Evolutionary conservation across 2,113 vertebrate genomes (phyloP), one percentile per base, ranked within the genome.

Genomic region (Sceloporus undulatus): DNA sequence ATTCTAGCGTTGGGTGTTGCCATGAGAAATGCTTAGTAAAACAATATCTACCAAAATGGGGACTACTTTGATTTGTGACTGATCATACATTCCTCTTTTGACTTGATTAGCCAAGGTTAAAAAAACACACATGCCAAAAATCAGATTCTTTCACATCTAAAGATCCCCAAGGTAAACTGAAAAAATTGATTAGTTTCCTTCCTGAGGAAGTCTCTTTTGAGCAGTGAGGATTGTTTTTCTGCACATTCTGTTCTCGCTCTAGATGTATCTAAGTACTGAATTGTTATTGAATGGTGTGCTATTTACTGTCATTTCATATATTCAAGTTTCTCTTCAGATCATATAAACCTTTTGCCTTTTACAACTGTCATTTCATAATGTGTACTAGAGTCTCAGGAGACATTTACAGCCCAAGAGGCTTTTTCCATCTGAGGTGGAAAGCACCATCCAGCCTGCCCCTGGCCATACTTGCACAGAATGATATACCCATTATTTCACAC

Each of bases 161-260:
- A 42, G 38, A 14, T 52, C 25, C 62, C 81, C 23, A 83, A 70
- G 81, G 40, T 70, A 83, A 19, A 83, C 11, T 52, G 13, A 48
- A 48, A 34, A 48, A 52, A 48, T 11, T 70, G 65, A 83, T 68
- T 83, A 48, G 25, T 40, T 70, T 83, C 81, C 81, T 83, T 83
- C 81, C 81, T 83, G 81, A 70, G 81, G 81, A 83, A 83, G 34
- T 48, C 13, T 42, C 65, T 82, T 66, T 42, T 16, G 34, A 48
- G 23, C 25, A 7, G 62, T 16, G 25, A 70, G 25, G 66, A 40
- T 48, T 83, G 81, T 83, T 83, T 70, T 83, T 66, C 81, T 1
- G 42, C 81, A 70, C 40, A 48, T 70, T 83, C 40, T 42, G 62
- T 66, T 68, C 80, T 68, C 23, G 40, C 62, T 66, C 34, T 42